phyloP scores from a whole-genome alignment of 2,888 invertebrate genomes.

The Anarsia innoxiella region DNA sequence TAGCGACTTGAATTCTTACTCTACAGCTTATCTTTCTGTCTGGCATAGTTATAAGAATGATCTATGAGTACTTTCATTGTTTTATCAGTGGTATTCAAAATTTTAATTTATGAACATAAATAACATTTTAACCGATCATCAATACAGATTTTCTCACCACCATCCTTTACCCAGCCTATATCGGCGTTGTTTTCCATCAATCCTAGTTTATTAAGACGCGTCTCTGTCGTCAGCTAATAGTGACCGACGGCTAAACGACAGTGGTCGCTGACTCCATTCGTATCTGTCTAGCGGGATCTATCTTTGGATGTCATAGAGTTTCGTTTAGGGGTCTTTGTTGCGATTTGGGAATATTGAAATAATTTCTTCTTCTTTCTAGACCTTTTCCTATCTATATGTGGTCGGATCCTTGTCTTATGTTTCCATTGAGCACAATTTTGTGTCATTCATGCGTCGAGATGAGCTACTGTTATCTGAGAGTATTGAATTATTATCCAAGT shows the following conservation, averaged over 20 bases:
- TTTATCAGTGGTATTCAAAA: no score
- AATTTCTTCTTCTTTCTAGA: not conserved
- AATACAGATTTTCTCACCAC: not conserved
- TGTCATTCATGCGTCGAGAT: no score
- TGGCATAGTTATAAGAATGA: not conserved
- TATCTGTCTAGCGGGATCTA: slow-evolving; percentile 63
- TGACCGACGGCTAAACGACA: slow-evolving; percentile 62
- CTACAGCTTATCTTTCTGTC: not conserved
- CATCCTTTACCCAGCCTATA: slow-evolving; percentile 42
- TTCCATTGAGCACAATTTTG: not conserved
- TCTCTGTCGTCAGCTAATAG: slow-evolving; percentile 72
- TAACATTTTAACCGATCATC: not conserved
- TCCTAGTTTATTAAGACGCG: slow-evolving; percentile 75
- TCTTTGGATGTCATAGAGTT: slow-evolving; percentile 60
- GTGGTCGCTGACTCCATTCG: slow-evolving; percentile 72
- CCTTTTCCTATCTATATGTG: not conserved
- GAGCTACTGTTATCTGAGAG: no score
- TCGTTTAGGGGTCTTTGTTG: slow-evolving; percentile 11
- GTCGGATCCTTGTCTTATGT: not conserved
- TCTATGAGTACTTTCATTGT: not conserved
- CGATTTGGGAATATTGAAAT: not conserved
- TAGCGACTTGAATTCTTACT: no score
- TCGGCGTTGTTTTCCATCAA: slow-evolving; percentile 77
- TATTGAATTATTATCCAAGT: not conserved
- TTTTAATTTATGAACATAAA: no score